A percentile compares a stretch with the other conserved stretches of the same genome.
phyloP scores from a whole-genome alignment of 2,113 vertebrate species.

The Suncus etruscus region DNA sequence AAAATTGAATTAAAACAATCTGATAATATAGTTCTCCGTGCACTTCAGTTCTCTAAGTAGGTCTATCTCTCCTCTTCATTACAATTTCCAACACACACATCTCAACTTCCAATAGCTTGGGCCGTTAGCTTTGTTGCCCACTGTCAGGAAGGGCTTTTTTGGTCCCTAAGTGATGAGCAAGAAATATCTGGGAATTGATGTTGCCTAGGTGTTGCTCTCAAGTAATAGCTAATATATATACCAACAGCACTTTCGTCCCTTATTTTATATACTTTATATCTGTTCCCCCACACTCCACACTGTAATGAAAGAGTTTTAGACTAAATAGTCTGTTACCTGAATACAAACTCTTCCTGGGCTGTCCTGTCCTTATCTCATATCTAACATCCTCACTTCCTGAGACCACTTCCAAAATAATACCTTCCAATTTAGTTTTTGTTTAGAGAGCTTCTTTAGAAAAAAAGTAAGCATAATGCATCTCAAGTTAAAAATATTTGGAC shows the following conservation, averaged over 20 bases:
- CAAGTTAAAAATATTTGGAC: slow-evolving; percentile 29
- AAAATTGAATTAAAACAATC: not conserved
- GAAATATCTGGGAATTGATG: not conserved
- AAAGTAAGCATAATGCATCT: not conserved
- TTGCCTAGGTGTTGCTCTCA: not conserved
- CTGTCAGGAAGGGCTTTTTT: not conserved
- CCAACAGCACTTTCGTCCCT: not conserved
- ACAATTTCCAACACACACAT: not conserved
- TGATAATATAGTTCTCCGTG: not conserved
- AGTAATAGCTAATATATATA: not conserved
- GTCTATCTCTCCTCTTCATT: not conserved
- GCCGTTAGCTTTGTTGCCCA: not conserved
- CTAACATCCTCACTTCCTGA: not conserved
- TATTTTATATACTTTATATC: not conserved
- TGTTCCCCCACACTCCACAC: not conserved
- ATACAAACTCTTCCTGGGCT: not conserved
- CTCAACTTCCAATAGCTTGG: not conserved
- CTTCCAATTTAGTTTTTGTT: not conserved
- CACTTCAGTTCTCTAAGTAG: not conserved
- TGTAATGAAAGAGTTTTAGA: not conserved
- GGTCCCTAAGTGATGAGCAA: not conserved
- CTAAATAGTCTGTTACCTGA: not conserved
- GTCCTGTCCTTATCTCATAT: not conserved
- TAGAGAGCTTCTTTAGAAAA: slow-evolving; percentile 13
- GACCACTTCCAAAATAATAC: slow-evolving; percentile 26